A percentile compares a stretch with the other conserved stretches of the same genome.
phyloP scores from a whole-genome alignment of 1,140 invertebrate species.

The Cotesia chilonis region DNA sequence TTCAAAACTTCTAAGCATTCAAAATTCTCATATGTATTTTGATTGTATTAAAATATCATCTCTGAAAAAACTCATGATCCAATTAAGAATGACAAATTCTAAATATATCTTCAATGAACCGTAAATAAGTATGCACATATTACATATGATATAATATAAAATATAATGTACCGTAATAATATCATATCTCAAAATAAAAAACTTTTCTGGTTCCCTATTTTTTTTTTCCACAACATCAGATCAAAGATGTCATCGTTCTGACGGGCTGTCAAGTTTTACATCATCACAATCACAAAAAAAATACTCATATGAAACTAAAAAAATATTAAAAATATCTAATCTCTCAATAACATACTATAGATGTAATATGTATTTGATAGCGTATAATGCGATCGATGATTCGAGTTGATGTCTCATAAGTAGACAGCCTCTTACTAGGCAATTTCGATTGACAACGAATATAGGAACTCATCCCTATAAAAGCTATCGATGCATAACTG shows the following conservation, averaged over 20 bases:
- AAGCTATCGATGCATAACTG: background rate
- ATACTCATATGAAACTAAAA: background rate
- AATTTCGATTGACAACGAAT: conserved; percentile 1
- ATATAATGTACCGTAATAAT: too few relatives aligned
- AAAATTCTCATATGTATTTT: background rate
- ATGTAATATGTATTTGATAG: background rate
- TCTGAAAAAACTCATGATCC: too few relatives aligned
- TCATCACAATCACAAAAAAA: conserved; percentile 15
- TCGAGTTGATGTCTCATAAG: conserved; percentile 1
- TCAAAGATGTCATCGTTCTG: conserved; percentile 2
- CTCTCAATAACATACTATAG: background rate
- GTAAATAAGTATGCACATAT: background rate
- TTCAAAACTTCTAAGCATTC: too few relatives aligned
- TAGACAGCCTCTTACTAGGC: background rate
- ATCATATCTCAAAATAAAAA: conserved; percentile 2
- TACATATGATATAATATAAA: background rate
- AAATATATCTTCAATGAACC: background rate
- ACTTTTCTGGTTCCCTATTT: background rate
- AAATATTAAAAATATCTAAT: conserved; percentile 6
- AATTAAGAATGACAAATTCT: too few relatives aligned
- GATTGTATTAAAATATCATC: background rate
- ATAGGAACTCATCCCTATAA: conserved; percentile 5
- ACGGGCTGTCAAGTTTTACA: conserved; percentile 8
- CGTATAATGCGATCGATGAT: background rate
- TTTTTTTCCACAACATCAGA: conserved; percentile 23